Percentiles rank a stretch among this genome's conserved stretches.
Evolutionary conservation across 2,113 vertebrate species (phyloP).

Genomic region (Oncorhynchus gorbuscha): DNA sequence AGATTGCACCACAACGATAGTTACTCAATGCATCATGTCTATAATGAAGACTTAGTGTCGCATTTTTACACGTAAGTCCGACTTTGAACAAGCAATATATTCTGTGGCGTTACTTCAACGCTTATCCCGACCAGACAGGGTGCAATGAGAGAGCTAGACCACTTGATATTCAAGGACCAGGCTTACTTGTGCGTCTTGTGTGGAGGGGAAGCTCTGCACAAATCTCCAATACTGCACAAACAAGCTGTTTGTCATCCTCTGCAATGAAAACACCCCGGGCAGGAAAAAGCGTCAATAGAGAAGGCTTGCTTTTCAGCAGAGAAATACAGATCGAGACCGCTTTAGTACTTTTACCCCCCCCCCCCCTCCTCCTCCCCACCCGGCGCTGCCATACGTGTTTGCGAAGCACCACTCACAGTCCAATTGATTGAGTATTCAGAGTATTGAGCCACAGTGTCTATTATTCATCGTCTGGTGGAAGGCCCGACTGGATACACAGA

Average conservation of each 20-base stretch:
- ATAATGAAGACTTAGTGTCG: not conserved
- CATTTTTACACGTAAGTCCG: not conserved
- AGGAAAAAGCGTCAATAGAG: slow-evolving; percentile 61
- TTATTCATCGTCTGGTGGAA: slow-evolving; percentile 76
- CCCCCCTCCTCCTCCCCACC: not conserved
- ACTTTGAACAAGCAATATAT: not conserved
- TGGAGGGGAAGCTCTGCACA: slow-evolving; percentile 48
- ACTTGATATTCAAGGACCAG: slow-evolving; percentile 62
- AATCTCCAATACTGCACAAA: slow-evolving; percentile 68
- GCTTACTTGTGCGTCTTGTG: slow-evolving; percentile 54
- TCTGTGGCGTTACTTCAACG: not conserved
- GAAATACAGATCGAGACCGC: slow-evolving; percentile 65
- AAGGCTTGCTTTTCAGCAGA: slow-evolving; percentile 38
- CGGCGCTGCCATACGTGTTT: slow-evolving; percentile 63
- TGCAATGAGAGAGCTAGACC: not conserved
- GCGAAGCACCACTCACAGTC: slow-evolving; percentile 55
- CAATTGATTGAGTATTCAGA: slow-evolving; percentile 66
- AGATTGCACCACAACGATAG: not conserved
- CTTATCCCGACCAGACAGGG: not conserved
- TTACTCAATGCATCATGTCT: slow-evolving; percentile 22
- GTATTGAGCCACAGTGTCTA: slow-evolving; percentile 70
- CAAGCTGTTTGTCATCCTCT: slow-evolving; percentile 71
- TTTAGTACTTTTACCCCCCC: slow-evolving; percentile 22
- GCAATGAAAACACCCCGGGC: slow-evolving; percentile 59
- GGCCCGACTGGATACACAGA: slow-evolving; percentile 77